Evolutionary conservation across 1,140 invertebrate species (phyloP).

Genomic region (Panulirus ornatus): DNA sequence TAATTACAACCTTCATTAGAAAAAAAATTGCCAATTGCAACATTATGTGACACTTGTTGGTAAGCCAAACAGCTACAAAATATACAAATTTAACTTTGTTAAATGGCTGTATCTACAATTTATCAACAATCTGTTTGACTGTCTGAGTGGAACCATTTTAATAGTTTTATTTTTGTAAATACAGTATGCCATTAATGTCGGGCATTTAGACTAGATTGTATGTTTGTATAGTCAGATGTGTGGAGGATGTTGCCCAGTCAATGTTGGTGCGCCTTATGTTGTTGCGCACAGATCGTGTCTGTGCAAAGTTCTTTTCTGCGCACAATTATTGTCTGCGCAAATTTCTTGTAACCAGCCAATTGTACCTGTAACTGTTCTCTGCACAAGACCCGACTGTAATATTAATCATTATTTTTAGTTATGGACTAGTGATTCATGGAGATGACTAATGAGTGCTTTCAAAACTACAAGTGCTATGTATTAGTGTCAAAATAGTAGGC

Average conservation of each 20-base stretch:
- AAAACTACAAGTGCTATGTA: constrained; percentile 71
- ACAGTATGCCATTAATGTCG: constrained; percentile 70
- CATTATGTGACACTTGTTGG: constrained; percentile 42
- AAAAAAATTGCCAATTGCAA: constrained; percentile 27
- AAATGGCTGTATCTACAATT: constrained; percentile 57
- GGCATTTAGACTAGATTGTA: constrained; percentile 71
- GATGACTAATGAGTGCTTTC: constrained; percentile 71
- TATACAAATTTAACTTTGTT: constrained; percentile 67
- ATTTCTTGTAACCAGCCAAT: constrained; percentile 63
- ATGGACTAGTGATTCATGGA: constrained; percentile 64
- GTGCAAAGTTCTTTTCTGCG: constrained; percentile 22
- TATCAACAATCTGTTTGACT: constrained; percentile 42
- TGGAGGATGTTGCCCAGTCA: constrained; percentile 38
- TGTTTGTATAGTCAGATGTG: constrained; percentile 64
- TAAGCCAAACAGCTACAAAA: constrained; percentile 45
- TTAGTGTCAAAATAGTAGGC: constrained; percentile 68
- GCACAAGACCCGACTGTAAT: constrained; percentile 70
- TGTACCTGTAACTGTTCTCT: constrained; percentile 71
- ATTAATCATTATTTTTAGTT: constrained; percentile 58
- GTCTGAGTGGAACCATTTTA: constrained; percentile 41
- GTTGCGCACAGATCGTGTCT: neutral
- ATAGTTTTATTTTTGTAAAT: constrained; percentile 74
- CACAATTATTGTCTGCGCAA: constrained; percentile 6
- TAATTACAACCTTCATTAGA: neutral
- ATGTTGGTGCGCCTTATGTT: constrained; percentile 26